phyloP scores from a whole-genome alignment of 2,113 vertebrate species.

The Gasterosteus nipponicus region DNA sequence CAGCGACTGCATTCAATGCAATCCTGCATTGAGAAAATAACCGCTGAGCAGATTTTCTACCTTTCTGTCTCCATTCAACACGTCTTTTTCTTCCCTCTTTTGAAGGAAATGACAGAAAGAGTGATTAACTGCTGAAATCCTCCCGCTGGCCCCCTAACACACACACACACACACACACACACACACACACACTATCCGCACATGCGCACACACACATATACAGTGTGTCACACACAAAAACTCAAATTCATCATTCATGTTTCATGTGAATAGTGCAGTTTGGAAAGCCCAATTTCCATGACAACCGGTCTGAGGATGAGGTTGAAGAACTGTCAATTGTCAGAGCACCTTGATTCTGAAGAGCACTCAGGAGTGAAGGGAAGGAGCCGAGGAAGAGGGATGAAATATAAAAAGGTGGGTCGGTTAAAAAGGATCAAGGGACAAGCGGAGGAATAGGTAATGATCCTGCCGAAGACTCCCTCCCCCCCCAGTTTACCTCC shows the following conservation, averaged over 20 bases:
- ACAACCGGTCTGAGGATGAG: conserved; percentile 81
- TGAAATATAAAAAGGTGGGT: conserved; percentile 40
- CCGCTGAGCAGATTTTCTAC: conserved; percentile 34
- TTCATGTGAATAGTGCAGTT: conserved; percentile 67
- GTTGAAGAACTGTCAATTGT: conserved; percentile 72
- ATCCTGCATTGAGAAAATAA: conserved; percentile 41
- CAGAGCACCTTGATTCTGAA: conserved; percentile 76
- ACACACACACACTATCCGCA: conserved; percentile 11
- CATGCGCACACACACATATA: not conserved
- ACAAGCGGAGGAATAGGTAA: conserved; percentile 26
- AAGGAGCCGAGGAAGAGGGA: conserved; percentile 33
- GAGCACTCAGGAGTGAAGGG: conserved; percentile 66
- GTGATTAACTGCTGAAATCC: conserved; percentile 73
- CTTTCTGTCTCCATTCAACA: conserved; percentile 35
- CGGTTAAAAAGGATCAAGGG: conserved; percentile 37
- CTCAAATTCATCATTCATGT: conserved; percentile 71
- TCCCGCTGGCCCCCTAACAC: conserved; percentile 42
- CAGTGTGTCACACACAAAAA: not conserved
- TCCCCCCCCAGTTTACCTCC: conserved; percentile 11
- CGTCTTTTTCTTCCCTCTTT: conserved; percentile 40
- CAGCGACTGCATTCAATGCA: conserved; percentile 46
- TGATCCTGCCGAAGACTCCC: conserved; percentile 37
- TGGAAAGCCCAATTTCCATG: conserved; percentile 81
- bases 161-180: conserved; percentile 23
- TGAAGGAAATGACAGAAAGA: conserved; percentile 54